Conservation (phyloP, 2,888 invertebrate species). For the Pachydiplax longipennis region DNA sequence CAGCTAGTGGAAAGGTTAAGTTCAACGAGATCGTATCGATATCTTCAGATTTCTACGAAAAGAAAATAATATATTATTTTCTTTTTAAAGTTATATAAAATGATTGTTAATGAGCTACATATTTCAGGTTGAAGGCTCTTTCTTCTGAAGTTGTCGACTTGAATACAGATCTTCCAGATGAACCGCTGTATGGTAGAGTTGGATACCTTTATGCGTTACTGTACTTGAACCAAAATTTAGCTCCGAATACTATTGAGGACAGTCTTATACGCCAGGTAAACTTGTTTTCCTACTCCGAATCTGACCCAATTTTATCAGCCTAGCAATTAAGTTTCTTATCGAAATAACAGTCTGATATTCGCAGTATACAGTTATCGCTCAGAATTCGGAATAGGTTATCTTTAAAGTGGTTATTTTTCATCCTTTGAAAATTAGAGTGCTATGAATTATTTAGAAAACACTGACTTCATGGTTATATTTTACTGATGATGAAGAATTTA, state of each 20-base stretch:
- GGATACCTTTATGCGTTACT: slow-evolving; percentile 83
- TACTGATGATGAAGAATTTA: no score
- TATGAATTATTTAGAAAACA: no score
- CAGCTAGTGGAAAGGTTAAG: slow-evolving; percentile 64
- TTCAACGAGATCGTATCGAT: slow-evolving; percentile 18
- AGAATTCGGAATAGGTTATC: background rate
- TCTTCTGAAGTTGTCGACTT: slow-evolving; percentile 65
- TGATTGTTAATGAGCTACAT: background rate
- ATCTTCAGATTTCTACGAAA: no score
- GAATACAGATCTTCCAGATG: slow-evolving; percentile 71
- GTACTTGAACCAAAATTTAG: slow-evolving; percentile 74
- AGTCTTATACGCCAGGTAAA: slow-evolving; percentile 68
- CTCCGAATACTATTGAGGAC: slow-evolving; percentile 67
- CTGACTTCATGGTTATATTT: no score
- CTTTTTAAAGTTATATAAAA: no score
- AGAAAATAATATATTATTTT: slow-evolving; percentile 46
- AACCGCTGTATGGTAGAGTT: slow-evolving; percentile 83
- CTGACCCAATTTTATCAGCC: no score
- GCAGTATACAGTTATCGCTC: background rate
- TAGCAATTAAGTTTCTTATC: no score
- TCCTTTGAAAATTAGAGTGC: no score
- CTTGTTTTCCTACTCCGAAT: background rate
- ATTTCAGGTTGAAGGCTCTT: slow-evolving; percentile 66
- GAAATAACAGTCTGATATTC: no score
- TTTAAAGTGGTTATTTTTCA: no score